Conservation (phyloP, 2,888 invertebrate species). For the Caenorhabditis sp. region DNA sequence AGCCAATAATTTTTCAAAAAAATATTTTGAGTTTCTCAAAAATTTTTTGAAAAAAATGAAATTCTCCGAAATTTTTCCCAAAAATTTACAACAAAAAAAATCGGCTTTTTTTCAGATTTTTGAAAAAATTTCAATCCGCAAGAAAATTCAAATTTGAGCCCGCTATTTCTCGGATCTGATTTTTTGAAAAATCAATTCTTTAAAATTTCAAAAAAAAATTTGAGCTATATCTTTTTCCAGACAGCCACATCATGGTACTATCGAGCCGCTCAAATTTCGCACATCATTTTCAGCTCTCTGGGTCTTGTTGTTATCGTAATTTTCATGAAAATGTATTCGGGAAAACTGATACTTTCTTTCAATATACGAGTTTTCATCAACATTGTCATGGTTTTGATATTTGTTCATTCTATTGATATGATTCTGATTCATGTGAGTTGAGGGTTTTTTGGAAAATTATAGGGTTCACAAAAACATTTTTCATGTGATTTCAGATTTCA, state of each 20-base stretch:
- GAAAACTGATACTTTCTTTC: conserved; percentile 19
- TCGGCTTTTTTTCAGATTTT: too few relatives aligned
- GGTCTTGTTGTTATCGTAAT: conserved; percentile 2
- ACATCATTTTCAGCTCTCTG: conserved; percentile 19
- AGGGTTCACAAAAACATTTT: neutral
- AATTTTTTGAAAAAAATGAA: too few relatives aligned
- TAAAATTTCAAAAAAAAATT: too few relatives aligned
- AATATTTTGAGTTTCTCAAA: too few relatives aligned
- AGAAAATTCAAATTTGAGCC: too few relatives aligned
- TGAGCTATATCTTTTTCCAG: conserved; percentile 8
- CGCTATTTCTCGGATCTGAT: too few relatives aligned
- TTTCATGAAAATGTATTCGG: conserved; percentile 6
- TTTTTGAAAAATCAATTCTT: too few relatives aligned
- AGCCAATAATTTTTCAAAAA: too few relatives aligned
- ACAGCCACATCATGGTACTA: conserved; percentile 37
- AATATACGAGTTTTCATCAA: conserved; percentile 27
- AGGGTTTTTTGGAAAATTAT: too few relatives aligned
- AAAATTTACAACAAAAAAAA: too few relatives aligned
- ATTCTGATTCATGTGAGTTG: conserved; percentile 26
- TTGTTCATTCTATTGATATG: conserved; percentile 32
- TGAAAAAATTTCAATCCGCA: too few relatives aligned
- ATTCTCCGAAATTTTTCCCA: too few relatives aligned
- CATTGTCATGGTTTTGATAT: conserved; percentile 22
- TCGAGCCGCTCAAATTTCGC: conserved; percentile 25
- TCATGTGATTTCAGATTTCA: neutral